Evolutionary conservation across 1,140 invertebrate genomes (phyloP).

Genomic region (Lithobius niger): DNA sequence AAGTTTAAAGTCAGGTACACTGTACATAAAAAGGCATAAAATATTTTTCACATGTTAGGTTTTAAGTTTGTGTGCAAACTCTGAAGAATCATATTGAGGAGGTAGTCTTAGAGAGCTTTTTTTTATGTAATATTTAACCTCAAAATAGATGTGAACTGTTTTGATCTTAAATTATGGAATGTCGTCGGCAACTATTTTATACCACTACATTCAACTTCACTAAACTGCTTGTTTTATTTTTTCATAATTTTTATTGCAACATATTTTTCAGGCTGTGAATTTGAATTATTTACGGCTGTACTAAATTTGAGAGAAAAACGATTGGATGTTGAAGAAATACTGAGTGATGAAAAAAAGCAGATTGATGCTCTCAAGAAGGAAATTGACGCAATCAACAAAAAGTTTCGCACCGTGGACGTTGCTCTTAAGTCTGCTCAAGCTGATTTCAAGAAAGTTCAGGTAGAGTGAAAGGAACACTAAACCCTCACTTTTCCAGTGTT

Average conservation of each 20-base stretch:
- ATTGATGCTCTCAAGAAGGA: neutral
- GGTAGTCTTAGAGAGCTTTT: neutral
- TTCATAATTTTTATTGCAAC: neutral
- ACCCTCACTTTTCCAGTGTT: too few relatives aligned
- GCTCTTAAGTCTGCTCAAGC: neutral
- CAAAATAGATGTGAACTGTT: too few relatives aligned
- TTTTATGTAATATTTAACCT: neutral
- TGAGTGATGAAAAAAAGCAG: neutral
- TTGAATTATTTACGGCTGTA: neutral
- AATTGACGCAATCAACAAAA: conserved; percentile 1
- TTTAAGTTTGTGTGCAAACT: too few relatives aligned
- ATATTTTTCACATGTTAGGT: too few relatives aligned
- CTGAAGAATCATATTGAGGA: too few relatives aligned
- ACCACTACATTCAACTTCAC: neutral
- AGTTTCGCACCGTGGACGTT: neutral
- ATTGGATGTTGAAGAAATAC: conserved; percentile 3
- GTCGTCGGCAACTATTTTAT: too few relatives aligned
- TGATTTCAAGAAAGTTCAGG: conserved; percentile 2
- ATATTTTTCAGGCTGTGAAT: conserved; percentile 1
- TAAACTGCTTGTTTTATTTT: neutral
- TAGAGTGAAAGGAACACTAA: too few relatives aligned
- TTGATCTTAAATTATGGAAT: too few relatives aligned
- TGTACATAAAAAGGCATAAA: too few relatives aligned
- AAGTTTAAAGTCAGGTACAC: too few relatives aligned
- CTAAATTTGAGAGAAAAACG: neutral